Base-by-base conservation (phyloP, 2,113 vertebrate genomes). In the Plestiodon gilberti region DNA sequence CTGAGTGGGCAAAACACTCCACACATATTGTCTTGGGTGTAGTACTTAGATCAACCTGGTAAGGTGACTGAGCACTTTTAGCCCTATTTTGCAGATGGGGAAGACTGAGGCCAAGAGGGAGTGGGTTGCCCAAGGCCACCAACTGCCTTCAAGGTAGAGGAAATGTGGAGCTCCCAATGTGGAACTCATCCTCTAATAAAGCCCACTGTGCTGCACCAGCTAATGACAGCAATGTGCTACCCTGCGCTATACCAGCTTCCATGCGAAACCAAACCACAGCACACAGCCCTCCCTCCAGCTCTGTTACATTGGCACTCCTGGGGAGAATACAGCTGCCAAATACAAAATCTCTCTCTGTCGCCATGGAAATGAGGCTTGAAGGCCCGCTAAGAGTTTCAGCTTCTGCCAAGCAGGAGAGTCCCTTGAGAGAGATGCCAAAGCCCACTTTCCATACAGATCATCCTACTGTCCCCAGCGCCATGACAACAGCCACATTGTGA, bases 281-380 rank as follows among this genome's bases (percentile, higher is more conserved):
- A 0, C 13, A 33, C 79, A 75, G 77, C 13, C 62, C 0, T 62
- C 77, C 4, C 82, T 30, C 81, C 76, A 88, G 73, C 62, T 38
- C 64, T 0, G 0, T 33, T 18, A 9, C 76, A 76, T 33, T 10
- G 74, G 71, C 82, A 81, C 65, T 87, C 65, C 82, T 0, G 0
- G 81, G 89, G 77, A 80, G 1, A 3, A 82, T 85, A 22, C 18
- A 69, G 87, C 22, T 83, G 83, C 64, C 83, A 89, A 78, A 10
- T 62, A 35, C 25, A 23, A 25, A 62, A 79, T 61, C 1, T 89
- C 65, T 59, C 82, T 59, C 59, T 14, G 84, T 93, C 89, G 76
- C 93, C 92, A 93, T 93, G 94, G 93, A 91, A 92, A 94, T 88
- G 89, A 83, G 0, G 82, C 81, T 92, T 87, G 61, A 75, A 75